phyloP scores from a whole-genome alignment of 2,888 invertebrate genomes.

The Caenorhabditis sinica region DNA sequence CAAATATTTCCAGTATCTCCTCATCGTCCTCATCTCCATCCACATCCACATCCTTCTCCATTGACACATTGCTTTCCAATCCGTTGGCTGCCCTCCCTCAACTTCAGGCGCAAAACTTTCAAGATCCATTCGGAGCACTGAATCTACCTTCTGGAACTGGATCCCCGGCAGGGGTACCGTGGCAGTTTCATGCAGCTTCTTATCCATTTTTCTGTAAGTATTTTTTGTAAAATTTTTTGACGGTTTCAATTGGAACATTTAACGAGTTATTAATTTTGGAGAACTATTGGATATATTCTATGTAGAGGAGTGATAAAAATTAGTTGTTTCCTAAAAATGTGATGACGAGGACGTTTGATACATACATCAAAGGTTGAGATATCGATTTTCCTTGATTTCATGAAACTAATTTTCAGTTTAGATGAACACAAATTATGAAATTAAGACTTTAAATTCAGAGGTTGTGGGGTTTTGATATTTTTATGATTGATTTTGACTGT shows the following conservation, averaged over 20 bases:
- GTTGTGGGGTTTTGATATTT: too few species aligned
- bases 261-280: neutral
- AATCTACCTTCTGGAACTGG: neutral
- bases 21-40: conserved; percentile 53
- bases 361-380: too few species aligned
- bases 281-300: too few species aligned
- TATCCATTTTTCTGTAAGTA: conserved; percentile 66
- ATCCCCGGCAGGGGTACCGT: conserved; percentile 21
- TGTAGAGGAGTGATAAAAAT: too few species aligned
- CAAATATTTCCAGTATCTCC: conserved; percentile 15
- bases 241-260: conserved; percentile 3
- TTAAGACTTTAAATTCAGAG: too few species aligned
- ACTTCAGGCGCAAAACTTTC: conserved; percentile 42
- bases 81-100: conserved; percentile 42
- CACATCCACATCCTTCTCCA: conserved; percentile 63
- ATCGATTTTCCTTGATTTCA: too few species aligned
- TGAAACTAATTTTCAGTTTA: too few species aligned
- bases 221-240: neutral
- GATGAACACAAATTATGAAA: too few species aligned
- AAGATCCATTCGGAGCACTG: conserved; percentile 32
- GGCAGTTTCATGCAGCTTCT: conserved; percentile 48
- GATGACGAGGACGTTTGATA: too few species aligned
- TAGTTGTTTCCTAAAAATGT: too few species aligned
- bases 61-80: conserved; percentile 60
- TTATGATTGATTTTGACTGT: too few species aligned